A percentile compares a stretch with the other conserved stretches of the same genome.
Evolutionary conservation across 2,797 vertebrate species (phyloP).

Genomic region (Pangasius mekongensis): DNA sequence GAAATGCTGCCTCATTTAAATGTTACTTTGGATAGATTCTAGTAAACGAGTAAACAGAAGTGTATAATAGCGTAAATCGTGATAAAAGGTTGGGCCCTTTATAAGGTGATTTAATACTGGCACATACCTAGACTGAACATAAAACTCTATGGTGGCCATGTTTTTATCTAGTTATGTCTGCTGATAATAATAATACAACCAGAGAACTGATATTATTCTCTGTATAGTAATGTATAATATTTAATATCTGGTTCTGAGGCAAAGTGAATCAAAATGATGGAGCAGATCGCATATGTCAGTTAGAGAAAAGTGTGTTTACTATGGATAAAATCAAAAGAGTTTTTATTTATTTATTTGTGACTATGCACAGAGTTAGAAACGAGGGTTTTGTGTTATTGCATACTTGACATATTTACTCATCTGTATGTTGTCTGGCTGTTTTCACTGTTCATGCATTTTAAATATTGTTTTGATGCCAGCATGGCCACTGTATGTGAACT

Average conservation of each 20-base stretch:
- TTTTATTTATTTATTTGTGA: constrained; percentile 1
- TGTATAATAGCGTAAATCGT: not conserved
- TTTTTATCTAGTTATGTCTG: not conserved
- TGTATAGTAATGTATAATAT: not conserved
- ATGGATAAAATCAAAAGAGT: constrained; percentile 26
- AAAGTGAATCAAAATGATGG: not conserved
- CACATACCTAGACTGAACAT: not conserved
- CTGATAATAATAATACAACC: not conserved
- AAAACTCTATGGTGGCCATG: not conserved
- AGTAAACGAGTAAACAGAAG: not conserved
- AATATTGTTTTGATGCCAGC: constrained; percentile 49
- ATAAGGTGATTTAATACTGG: not conserved
- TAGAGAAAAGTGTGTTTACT: not conserved
- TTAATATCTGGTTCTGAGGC: not conserved
- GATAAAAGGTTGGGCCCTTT: not conserved
- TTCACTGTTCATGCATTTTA: constrained; percentile 50
- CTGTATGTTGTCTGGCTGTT: constrained; percentile 49
- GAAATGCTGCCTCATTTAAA: not conserved
- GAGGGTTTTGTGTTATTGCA: constrained; percentile 9
- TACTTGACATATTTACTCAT: constrained; percentile 38
- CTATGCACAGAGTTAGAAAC: not conserved
- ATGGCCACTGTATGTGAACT: constrained; percentile 60
- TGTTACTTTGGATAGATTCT: not conserved
- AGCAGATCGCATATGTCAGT: not conserved
- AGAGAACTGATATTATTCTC: not conserved